A percentile compares a stretch with the other conserved stretches of the same genome.
These are phyloP conservation scores for Synergus japonicus DNA, from an alignment of 2,888 invertebrate species.

Conservation along the genomic window DNA sequence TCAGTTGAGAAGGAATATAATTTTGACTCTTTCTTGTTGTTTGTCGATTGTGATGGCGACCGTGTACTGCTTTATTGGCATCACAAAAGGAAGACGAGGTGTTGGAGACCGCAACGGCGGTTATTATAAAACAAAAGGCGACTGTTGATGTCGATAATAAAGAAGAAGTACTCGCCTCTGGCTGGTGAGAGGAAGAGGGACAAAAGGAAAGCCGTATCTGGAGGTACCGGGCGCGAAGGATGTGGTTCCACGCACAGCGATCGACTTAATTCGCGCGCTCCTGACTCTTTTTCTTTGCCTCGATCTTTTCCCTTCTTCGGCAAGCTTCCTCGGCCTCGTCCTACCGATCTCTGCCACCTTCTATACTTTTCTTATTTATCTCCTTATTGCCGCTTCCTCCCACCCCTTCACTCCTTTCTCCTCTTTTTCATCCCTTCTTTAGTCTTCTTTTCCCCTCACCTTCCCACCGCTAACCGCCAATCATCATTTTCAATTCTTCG, in stretches of 20 bases:
- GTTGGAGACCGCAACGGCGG: slow-evolving; percentile 66
- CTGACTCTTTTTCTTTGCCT: slow-evolving; percentile 65
- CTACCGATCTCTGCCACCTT: slow-evolving; percentile 54
- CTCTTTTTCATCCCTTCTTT: slow-evolving; percentile 60
- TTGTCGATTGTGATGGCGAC: slow-evolving; percentile 29
- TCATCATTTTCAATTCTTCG: slow-evolving; percentile 71
- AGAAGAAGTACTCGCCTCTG: slow-evolving; percentile 69
- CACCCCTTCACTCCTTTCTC: slow-evolving; percentile 62
- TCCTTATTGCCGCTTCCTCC: slow-evolving; percentile 57
- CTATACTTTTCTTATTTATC: slow-evolving; percentile 67
- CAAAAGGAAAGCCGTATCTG: slow-evolving; percentile 57
- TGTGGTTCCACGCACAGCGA: slow-evolving; percentile 77
- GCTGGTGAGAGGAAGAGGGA: slow-evolving; percentile 41
- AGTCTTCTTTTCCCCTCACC: slow-evolving; percentile 54
- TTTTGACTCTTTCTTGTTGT: slow-evolving; percentile 16
- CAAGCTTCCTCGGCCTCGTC: slow-evolving; percentile 41
- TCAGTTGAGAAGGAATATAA: neutral
- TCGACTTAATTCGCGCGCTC: slow-evolving; percentile 76
- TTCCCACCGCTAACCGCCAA: slow-evolving; percentile 50
- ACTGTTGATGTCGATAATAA: slow-evolving; percentile 74
- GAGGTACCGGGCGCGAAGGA: slow-evolving; percentile 71
- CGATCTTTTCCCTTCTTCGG: slow-evolving; percentile 56
- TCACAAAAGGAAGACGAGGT: slow-evolving; percentile 58
- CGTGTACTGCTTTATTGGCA: slow-evolving; percentile 53
- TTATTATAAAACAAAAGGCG: slow-evolving; percentile 77